Base-by-base conservation (phyloP, 2,113 vertebrate genomes). In the Burhinus oedicnemus region DNA sequence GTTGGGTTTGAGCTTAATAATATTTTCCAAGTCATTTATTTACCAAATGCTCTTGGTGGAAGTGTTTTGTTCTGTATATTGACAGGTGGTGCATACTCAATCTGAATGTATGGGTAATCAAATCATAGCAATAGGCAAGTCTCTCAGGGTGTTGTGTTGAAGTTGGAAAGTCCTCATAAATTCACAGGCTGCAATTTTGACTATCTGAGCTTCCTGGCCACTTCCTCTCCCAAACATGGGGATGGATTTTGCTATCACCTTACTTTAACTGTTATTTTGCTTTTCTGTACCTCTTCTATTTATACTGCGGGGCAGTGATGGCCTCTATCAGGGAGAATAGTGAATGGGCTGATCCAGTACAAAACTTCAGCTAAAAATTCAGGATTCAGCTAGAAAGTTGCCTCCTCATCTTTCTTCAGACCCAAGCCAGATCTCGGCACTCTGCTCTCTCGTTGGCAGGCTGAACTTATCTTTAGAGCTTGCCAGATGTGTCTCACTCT, bases 11-110 rank as follows among this genome's bases (percentile, higher is more conserved):
- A 96, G 82, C 90, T 94, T 95, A 83, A 90, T 89, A 92, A 58
- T 95, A 66, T 97, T 96, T 96, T 97, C 95, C 97, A 95, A 95
- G 92, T 58, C 75, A 95, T 96, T 97, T 96, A 90, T 95, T 93
- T 93, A 88, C 92, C 95, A 97, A 97, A 93, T 97, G 95, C 54
- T 93, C 64, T 70, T 93, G 71, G 88, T 96, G 82, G 78, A 83
- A 94, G 75, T 64, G 71, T 75, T 96, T 94, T 96, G 85, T 83
- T 95, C 27, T 88, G 51, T 88, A 8, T n/a, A 34, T 55, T 94
- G 88, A 66, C 95, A 96, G 96, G 96, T 96, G 95, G 90, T 77
- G 75, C 1, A 1, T 15, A 19, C 82, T 95, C 65, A 26, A 27
- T 92, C 76, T 90, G 92, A 85, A 62, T 86, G 79, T 94, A 15